phyloP scores from a whole-genome alignment of 1,140 invertebrate genomes.

The Bombyx mori region ASM3026992v2 NC_085112.1:10016001-10016500 shows the following conservation, averaged over 20 bases:
- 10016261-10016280: not conserved
- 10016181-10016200: no score
- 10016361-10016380: slow-evolving; percentile 25
- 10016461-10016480: slow-evolving; percentile 18
- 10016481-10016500: slow-evolving; percentile 1
- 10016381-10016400: slow-evolving; percentile 37
- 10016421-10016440: slow-evolving; percentile 31
- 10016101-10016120: no score
- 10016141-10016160: no score
- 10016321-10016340: slow-evolving; percentile 16
- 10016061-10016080: no score
- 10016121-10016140: no score
- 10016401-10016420: slow-evolving; percentile 37
- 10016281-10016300: slow-evolving; percentile 4
- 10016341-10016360: slow-evolving; percentile 25
- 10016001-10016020: no score
- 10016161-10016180: no score
- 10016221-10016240: no score
- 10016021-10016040: no score
- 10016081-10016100: no score
- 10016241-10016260: not conserved
- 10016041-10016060: no score
- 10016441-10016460: slow-evolving; percentile 35
- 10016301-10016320: slow-evolving; percentile 18
- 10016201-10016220: no score